Evolutionary conservation across 2,797 vertebrate genomes (phyloP).

Genomic region (Glossophaga mutica): DNA sequence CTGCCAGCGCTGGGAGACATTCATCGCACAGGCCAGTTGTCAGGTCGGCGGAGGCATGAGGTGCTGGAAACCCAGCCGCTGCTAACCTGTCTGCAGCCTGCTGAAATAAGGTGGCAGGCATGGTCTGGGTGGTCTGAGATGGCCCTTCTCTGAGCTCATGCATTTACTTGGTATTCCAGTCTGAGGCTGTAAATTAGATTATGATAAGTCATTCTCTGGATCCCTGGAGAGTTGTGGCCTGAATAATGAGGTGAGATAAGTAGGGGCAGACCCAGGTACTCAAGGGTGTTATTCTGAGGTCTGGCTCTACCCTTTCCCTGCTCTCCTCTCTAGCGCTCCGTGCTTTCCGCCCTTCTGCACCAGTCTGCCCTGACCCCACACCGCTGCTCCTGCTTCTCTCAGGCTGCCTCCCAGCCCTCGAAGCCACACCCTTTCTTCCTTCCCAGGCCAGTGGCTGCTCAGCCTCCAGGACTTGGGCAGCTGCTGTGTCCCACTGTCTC

Average conservation of each 20-base stretch:
- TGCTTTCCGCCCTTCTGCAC: not conserved
- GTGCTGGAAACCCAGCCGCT: not conserved
- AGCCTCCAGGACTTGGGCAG: not conserved
- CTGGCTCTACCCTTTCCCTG: not conserved
- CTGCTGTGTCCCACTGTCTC: not conserved
- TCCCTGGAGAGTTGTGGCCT: slow-evolving; percentile 11
- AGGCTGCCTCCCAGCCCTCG: not conserved
- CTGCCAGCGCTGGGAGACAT: not conserved
- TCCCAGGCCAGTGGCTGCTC: not conserved
- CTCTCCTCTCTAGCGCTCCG: not conserved
- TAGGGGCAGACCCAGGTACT: not conserved
- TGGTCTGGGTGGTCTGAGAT: not conserved
- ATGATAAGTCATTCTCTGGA: not conserved
- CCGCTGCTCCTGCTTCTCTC: too few species aligned
- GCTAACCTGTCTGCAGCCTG: not conserved
- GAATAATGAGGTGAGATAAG: not conserved
- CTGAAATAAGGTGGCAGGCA: slow-evolving; percentile 27
- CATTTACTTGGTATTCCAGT: slow-evolving; percentile 59
- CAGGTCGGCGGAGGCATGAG: not conserved
- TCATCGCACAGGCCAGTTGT: not conserved
- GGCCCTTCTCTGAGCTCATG: slow-evolving; percentile 16
- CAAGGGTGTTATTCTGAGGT: not conserved
- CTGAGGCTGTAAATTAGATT: slow-evolving; percentile 61
- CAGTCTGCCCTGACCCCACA: accelerated
- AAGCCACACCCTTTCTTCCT: not conserved